Conservation (phyloP, 2,113 vertebrate species). For the Tragelaphus strepsiceros region DNA sequence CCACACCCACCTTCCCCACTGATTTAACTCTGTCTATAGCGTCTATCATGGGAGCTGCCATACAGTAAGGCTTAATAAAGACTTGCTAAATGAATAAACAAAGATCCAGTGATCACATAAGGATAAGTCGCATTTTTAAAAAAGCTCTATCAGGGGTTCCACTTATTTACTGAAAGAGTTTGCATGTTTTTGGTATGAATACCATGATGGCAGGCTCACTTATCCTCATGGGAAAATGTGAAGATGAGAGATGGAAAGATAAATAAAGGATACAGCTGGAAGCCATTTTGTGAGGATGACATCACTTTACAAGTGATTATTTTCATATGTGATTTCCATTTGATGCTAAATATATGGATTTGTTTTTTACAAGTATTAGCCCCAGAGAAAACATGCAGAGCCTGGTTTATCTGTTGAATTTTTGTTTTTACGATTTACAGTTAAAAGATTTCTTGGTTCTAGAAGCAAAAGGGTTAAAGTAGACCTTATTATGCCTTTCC, state of each 20-base stretch:
- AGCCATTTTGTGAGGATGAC: background rate
- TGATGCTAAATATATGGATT: conserved; percentile 14
- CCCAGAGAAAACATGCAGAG: conserved; percentile 24
- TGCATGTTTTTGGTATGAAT: background rate
- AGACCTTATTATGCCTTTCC: background rate
- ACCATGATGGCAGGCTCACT: background rate
- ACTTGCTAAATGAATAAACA: background rate
- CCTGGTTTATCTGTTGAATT: background rate
- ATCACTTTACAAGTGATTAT: conserved; percentile 28
- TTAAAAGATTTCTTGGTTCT: background rate
- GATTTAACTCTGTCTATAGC: background rate
- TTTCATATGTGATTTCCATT: conserved; percentile 47
- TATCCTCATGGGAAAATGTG: conserved; percentile 22
- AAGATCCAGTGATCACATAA: background rate
- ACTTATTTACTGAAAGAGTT: background rate
- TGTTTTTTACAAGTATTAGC: conserved; percentile 8
- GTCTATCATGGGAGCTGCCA: background rate
- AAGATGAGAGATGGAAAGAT: conserved; percentile 42
- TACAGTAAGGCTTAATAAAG: background rate
- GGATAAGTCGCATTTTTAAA: background rate
- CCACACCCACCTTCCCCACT: background rate
- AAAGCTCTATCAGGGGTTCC: background rate
- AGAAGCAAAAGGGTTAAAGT: conserved; percentile 25
- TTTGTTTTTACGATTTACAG: background rate
- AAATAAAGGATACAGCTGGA: conserved; percentile 35